These are phyloP conservation scores for Dicranocentrus wangi DNA, from an alignment of 2,888 invertebrate species.

Conservation along the genomic window DNA sequence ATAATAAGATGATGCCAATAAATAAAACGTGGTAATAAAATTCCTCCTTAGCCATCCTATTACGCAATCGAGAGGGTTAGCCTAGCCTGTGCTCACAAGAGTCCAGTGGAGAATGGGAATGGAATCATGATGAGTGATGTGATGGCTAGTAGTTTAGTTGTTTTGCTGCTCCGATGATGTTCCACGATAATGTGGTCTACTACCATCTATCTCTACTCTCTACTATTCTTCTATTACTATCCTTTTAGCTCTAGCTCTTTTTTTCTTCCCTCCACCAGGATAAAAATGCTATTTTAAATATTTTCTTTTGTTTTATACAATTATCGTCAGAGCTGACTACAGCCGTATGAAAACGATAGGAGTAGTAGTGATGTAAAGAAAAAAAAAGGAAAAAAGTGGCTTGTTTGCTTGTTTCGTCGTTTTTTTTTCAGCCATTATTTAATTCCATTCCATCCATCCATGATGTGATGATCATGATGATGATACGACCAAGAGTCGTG, in stretches of 20 bases:
- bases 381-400: too few species aligned
- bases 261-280: conserved; percentile 20
- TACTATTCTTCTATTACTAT: too few species aligned
- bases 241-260: background rate
- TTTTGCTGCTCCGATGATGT: conserved; percentile 6
- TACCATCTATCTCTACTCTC: background rate
- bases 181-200: conserved; percentile 6
- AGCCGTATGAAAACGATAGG: too few species aligned
- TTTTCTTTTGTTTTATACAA: conserved; percentile 19
- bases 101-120: background rate
- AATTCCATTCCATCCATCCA: conserved; percentile 24
- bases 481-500: conserved; percentile 24
- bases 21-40: conserved; percentile 57
- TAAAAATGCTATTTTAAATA: conserved; percentile 35
- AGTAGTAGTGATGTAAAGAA: too few species aligned
- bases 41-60: conserved; percentile 32
- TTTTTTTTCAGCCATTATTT: conserved; percentile 5
- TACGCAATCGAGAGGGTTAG: conserved; percentile 12
- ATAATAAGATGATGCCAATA: conserved; percentile 38
- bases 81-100: background rate
- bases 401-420: too few species aligned
- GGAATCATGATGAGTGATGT: conserved; percentile 24
- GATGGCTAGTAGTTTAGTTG: conserved; percentile 5
- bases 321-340: background rate
- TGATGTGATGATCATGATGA: background rate